phyloP scores from a whole-genome alignment of 92 coral and sea anemone genomes.

The Palythoa caribaeorum region DNA sequence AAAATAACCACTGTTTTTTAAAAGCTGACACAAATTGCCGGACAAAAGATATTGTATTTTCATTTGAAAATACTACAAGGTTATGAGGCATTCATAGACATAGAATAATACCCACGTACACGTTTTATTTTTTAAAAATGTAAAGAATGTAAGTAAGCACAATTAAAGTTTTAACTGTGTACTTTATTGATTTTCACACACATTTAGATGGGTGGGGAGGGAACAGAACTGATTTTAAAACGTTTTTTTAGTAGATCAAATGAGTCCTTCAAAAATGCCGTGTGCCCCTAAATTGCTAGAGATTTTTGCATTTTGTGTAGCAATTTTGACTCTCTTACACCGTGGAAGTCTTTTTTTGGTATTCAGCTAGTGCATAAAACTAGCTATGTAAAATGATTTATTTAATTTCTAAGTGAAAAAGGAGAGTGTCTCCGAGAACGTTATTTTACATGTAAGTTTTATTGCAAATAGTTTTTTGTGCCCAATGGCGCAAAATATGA shows the following conservation, averaged over 20 bases:
- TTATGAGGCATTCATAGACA: neutral
- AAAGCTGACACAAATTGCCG: neutral
- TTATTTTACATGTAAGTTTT: no score
- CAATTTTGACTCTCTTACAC: neutral
- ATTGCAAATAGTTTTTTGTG: neutral
- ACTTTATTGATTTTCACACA: neutral
- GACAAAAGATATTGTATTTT: conserved; percentile 1
- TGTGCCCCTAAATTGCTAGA: neutral
- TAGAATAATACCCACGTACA: neutral
- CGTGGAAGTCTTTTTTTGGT: neutral
- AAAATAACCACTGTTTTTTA: neutral
- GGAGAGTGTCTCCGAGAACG: neutral
- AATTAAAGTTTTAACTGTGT: neutral
- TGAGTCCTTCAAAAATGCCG: neutral
- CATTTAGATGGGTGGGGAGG: neutral
- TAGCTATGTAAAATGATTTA: neutral
- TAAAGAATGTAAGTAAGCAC: neutral
- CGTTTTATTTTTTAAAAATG: neutral
- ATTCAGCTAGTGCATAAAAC: neutral
- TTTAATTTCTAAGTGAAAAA: neutral
- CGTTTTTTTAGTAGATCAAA: neutral
- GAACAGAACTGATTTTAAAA: neutral
- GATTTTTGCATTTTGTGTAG: neutral
- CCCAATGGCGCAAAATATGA: neutral
- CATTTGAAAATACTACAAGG: conserved; percentile 2